These are phyloP conservation scores for Tanypteryx hageni DNA, from an alignment of 2,888 invertebrate genomes.

Conservation along the genomic window DNA sequence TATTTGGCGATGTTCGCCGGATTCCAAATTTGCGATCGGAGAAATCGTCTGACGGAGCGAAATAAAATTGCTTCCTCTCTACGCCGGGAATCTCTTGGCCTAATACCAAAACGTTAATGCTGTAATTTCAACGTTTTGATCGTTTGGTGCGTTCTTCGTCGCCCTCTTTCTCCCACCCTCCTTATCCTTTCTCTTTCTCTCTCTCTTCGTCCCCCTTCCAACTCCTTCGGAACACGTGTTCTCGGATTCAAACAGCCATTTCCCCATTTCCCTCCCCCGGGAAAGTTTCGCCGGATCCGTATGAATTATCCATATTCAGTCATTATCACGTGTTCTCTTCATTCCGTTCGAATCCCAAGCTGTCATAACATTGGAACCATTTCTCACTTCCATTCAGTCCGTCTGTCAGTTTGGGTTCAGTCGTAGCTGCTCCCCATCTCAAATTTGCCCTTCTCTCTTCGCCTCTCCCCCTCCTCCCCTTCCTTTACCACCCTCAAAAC, in stretches of 20 bases:
- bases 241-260: neutral
- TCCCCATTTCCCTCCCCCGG: neutral
- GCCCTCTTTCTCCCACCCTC: too few species aligned
- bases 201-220: neutral
- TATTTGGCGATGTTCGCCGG: too few species aligned
- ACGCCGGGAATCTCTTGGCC: too few species aligned
- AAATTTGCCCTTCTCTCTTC: neutral
- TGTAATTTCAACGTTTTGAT: too few species aligned
- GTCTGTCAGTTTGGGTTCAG: slow-evolving; percentile 9
- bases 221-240: neutral
- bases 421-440: neutral
- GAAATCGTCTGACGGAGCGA: too few species aligned
- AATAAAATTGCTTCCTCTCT: too few species aligned
- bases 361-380: slow-evolving; percentile 22
- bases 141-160: too few species aligned
- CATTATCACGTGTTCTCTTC: slow-evolving; percentile 24
- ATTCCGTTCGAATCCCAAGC: neutral
- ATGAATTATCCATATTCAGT: slow-evolving; percentile 32
- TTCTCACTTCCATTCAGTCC: neutral
- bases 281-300: neutral
- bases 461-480: neutral
- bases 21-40: too few species aligned
- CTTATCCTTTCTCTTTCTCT: neutral
- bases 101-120: too few species aligned
- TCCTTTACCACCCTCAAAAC: neutral